Evolutionary conservation across 2,113 vertebrate genomes (phyloP), one percentile per base, ranked within the genome.

Genomic region (Bungarus multicinctus): DNA sequence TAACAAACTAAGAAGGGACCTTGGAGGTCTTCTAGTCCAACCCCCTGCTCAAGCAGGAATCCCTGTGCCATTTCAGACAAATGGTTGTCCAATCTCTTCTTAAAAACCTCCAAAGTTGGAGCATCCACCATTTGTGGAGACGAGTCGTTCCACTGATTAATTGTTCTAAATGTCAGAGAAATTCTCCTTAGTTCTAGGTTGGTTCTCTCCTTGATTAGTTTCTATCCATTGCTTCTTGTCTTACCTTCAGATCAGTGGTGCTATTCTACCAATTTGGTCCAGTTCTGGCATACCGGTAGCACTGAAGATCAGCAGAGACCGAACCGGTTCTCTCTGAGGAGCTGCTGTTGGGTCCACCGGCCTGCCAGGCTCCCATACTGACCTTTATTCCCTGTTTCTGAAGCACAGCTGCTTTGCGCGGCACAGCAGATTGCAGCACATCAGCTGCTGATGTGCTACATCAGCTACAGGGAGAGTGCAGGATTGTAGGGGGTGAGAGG

Each of bases 251-350:
- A 50, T 50, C 47, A 50, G 47, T 9, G 47, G 8, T 50, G 47
- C 8, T 50, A 50, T 9, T 47, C 47, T 50, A 50, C 47, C 47
- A 50, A 8, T 50, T 50, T 50, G 47, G 47, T 8, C 47, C 47
- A 0, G 8, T 50, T 50, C 47, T 50, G 47, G 47, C 8, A 0
- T 50, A 50, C 8, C 0, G 8, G 1, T 50, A 50, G 7, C 1
- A 1, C 47, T 7, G 8, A 50, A 50, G 47, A 10, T 50, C 47
- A 50, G 47, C 47, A 1, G 47, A 50, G 47, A 50, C 47, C 47
- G 9, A 50, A 50, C 47, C 7, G 7, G 47, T 47, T 47, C 47
- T 47, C 47, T 47, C 47, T 47, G 47, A 47, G 47, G 47, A 47
- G 47, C 47, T 47, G 47, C 47, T 47, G 47, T 47, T 47, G 47